A percentile compares a stretch with the other conserved stretches of the same genome.
phyloP scores from a whole-genome alignment of 1,140 invertebrate species.

The Spodoptera frugiperda region DNA sequence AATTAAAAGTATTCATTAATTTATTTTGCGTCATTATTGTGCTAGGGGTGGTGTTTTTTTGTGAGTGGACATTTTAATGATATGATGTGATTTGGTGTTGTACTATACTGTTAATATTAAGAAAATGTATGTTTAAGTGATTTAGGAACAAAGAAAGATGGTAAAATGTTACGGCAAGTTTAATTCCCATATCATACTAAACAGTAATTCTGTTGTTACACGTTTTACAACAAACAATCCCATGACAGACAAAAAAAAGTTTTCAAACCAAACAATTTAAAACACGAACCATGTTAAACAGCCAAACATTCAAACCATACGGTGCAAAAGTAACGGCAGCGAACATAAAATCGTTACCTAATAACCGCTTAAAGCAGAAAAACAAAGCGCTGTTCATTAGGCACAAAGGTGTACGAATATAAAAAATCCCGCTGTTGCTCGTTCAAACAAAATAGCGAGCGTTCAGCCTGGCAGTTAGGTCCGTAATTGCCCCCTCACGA shows the following conservation, averaged over 20 bases:
- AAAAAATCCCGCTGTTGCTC: constrained; percentile 26
- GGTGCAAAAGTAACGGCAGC: constrained; percentile 11
- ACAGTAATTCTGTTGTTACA: too few relatives aligned
- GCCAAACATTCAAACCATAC: neutral
- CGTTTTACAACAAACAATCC: neutral
- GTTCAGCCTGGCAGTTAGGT: constrained; percentile 38
- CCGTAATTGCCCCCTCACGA: constrained; percentile 49
- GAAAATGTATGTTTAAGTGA: too few relatives aligned
- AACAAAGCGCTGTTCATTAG: constrained; percentile 44
- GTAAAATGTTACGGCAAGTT: neutral
- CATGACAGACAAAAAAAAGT: neutral
- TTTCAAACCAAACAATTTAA: neutral
- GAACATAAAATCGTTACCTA: constrained; percentile 29
- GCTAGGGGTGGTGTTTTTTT: too few relatives aligned
- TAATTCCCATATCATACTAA: too few relatives aligned
- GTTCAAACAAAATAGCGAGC: constrained; percentile 33
- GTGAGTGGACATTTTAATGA: too few relatives aligned
- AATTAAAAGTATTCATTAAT: constrained; percentile 15
- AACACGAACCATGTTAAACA: neutral
- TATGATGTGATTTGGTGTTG: neutral
- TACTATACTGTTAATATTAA: too few relatives aligned
- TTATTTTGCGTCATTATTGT: neutral
- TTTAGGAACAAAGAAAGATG: neutral
- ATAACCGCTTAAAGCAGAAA: constrained; percentile 30
- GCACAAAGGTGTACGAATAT: constrained; percentile 38